A percentile compares a stretch with the other conserved stretches of the same genome.
Conservation (phyloP, 1,140 invertebrate genomes). For the Atta texana region DNA sequence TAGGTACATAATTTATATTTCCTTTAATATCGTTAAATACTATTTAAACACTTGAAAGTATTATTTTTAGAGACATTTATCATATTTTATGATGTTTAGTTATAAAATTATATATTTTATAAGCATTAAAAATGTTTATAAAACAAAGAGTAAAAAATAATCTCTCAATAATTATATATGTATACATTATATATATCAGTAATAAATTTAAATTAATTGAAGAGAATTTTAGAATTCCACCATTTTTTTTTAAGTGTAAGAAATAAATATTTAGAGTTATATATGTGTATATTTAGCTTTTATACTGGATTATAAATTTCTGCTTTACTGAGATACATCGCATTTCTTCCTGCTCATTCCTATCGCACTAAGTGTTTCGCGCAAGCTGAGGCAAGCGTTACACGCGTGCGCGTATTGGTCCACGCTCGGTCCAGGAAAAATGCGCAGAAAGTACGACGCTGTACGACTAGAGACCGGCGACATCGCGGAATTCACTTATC, state of each 20-base stretch:
- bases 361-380: constrained; percentile 31
- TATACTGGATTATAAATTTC: constrained; percentile 25
- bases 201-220: too few relatives aligned
- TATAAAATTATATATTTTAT: not conserved
- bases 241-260: not conserved
- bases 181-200: too few relatives aligned
- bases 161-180: too few relatives aligned
- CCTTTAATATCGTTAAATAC: not conserved
- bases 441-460: constrained; percentile 62
- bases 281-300: not conserved
- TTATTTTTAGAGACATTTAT: not conserved
- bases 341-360: constrained; percentile 20
- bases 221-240: too few relatives aligned
- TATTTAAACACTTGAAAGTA: not conserved
- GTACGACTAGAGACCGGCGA: not conserved
- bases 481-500: constrained; percentile 55
- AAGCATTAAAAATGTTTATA: not conserved
- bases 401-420: constrained; percentile 61
- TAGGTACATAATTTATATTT: not conserved
- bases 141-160: not conserved
- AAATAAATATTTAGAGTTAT: not conserved
- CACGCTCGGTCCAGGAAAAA: constrained; percentile 13
- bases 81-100: not conserved
- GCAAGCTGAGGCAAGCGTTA: not conserved
- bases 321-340: constrained; percentile 3